These are phyloP conservation scores for Anastrepha ludens DNA, from an alignment of 1,140 invertebrate genomes.

Conservation along the genomic window DNA sequence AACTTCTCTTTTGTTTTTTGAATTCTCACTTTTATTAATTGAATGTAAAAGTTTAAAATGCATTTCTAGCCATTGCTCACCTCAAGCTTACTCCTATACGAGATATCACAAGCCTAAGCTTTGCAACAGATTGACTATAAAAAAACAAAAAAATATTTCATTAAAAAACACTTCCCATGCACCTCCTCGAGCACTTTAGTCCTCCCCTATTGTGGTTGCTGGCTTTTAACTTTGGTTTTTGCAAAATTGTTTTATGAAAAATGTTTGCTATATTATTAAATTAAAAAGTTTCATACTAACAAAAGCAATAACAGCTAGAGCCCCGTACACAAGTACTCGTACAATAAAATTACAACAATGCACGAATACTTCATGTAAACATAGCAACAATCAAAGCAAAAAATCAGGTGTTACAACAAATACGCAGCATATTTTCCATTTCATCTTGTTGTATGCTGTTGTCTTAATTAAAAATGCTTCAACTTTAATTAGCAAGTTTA, in stretches of 20 bases:
- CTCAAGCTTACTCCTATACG: neutral
- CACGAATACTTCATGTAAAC: neutral
- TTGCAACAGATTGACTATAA: neutral
- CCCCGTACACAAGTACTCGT: neutral
- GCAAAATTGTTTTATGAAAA: slow-evolving; percentile 49
- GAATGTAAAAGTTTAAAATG: no score
- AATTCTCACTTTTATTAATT: no score
- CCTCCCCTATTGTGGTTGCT: neutral
- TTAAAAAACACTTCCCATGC: neutral
- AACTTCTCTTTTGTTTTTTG: no score
- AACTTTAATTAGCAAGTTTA: slow-evolving; percentile 52
- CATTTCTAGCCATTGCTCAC: neutral
- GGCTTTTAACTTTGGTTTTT: slow-evolving; percentile 50
- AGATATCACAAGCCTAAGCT: neutral
- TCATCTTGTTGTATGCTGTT: slow-evolving; percentile 1
- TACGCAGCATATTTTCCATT: slow-evolving; percentile 25
- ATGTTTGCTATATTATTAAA: slow-evolving; percentile 48
- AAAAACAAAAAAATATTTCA: neutral
- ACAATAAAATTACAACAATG: slow-evolving; percentile 8
- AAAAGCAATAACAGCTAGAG: neutral
- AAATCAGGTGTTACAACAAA: slow-evolving; percentile 52
- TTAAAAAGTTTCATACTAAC: slow-evolving; percentile 20
- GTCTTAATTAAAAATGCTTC: slow-evolving; percentile 51
- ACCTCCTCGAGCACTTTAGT: neutral
- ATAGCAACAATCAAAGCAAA: slow-evolving; percentile 21